Base-by-base conservation (phyloP, 2,888 invertebrate genomes). In the Apoderus coryli region DNA sequence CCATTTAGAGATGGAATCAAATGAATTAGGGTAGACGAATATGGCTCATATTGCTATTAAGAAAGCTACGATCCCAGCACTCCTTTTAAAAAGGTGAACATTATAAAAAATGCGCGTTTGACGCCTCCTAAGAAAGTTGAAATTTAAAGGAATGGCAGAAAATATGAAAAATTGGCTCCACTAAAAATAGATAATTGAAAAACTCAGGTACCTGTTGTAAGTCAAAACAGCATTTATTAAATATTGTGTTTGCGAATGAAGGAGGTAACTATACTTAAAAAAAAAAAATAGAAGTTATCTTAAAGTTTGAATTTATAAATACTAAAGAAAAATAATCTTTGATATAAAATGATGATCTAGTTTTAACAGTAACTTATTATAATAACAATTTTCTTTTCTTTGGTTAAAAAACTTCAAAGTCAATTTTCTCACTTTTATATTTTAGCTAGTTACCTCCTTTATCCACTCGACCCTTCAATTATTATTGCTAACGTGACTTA, bases 111-210 rank as follows among this genome's bases (percentile, higher is more conserved):
- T 19, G 19, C 19, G 7, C n/a, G 19, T n/a, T 19, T 19, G 19
- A n/a, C 19, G n/a, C 19, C 19, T 19, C 19, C 19, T 19, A 19
- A 19, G 7, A 19, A 19, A 7, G 19, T 19, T 19, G 19, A n/a
- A 13, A 25, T 25, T n/a, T n/a, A n/a, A n/a, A n/a, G n/a, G n/a
- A n/a, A n/a, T 25, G 26, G 26, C 26, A 25, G 26, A 25, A 25
- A 25, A 25, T 25, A 10, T 25, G 26, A 13, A 25, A 25, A 25
- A 25, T 13, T 25, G 11, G 26, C 26, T 25, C 26, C 26, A 25
- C 26, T 25, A 25, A 11, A 25, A 25, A 25, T 25, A 10, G 4
- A 25, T 25, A 25, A 25, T 10, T 10, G 10, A 25, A 25, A 25
- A 25, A 25, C 26, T 11, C 11, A 25, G 12, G 26, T 25, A 25